Conservation (phyloP, 2,888 invertebrate genomes). For the Syritta pipiens region DNA sequence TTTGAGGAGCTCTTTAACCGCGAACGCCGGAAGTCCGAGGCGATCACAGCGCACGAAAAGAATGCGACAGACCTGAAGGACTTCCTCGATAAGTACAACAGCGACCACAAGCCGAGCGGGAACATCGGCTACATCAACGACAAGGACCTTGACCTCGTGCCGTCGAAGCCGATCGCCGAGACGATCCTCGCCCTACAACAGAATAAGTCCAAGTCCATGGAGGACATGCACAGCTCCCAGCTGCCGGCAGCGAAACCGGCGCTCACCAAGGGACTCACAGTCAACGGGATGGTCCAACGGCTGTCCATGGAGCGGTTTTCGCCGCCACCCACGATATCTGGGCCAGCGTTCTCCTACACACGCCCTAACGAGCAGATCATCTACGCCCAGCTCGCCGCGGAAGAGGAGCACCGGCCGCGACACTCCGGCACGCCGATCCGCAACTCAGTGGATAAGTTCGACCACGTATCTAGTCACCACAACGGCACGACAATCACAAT, state of each 20-base stretch:
- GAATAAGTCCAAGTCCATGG: slow-evolving; percentile 78
- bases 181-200: slow-evolving; percentile 76
- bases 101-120: slow-evolving; percentile 77
- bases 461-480: slow-evolving; percentile 72
- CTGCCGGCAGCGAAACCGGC: slow-evolving; percentile 85
- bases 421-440: slow-evolving; percentile 52
- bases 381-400: slow-evolving; percentile 86
- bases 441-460: slow-evolving; percentile 70
- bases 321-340: slow-evolving; percentile 85
- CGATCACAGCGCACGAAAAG: slow-evolving; percentile 76
- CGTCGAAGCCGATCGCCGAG: slow-evolving; percentile 79
- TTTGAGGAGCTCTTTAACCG: slow-evolving; percentile 78
- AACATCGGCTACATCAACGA: slow-evolving; percentile 80
- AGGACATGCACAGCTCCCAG: slow-evolving; percentile 87
- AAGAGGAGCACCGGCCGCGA: slow-evolving; percentile 57
- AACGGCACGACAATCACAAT: slow-evolving; percentile 57
- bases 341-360: slow-evolving; percentile 91
- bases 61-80: slow-evolving; percentile 75
- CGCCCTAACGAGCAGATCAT: slow-evolving; percentile 83
- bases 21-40: slow-evolving; percentile 77
- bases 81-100: slow-evolving; percentile 74
- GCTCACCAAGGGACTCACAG: slow-evolving; percentile 86
- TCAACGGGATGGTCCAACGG: slow-evolving; percentile 88
- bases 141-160: slow-evolving; percentile 79
- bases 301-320: slow-evolving; percentile 86